phyloP scores from a whole-genome alignment of 2,797 vertebrate genomes.

The Simalia tracyae region DNA sequence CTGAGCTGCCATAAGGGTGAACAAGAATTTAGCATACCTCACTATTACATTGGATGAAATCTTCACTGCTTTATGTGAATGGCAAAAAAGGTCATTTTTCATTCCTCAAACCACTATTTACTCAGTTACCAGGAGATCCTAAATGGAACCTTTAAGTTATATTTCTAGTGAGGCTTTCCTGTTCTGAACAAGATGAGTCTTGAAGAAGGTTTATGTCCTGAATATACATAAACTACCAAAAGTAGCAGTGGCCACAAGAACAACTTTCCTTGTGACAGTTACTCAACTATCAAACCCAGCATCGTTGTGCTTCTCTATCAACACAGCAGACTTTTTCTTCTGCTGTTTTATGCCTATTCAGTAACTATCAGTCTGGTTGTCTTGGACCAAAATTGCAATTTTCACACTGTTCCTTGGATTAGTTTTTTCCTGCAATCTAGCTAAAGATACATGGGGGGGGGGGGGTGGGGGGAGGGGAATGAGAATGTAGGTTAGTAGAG shows the following conservation, averaged over 20 bases:
- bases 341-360: not conserved
- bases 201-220: not conserved
- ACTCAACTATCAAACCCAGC: not conserved
- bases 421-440: conserved; percentile 37
- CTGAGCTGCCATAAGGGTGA: not conserved
- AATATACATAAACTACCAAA: conserved; percentile 27
- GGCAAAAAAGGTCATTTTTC: not conserved
- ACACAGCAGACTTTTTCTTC: not conserved
- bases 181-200: not conserved
- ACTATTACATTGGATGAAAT: not conserved
- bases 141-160: not conserved
- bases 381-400: not conserved
- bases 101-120: not conserved
- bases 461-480: not conserved
- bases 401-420: conserved; percentile 22
- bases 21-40: not conserved
- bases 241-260: conserved; percentile 11
- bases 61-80: not conserved
- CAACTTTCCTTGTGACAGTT: conserved; percentile 28
- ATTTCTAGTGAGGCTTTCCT: conserved; percentile 13
- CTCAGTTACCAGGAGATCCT: not conserved
- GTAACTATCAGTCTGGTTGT: not conserved
- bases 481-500: not conserved
- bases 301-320: conserved; percentile 22
- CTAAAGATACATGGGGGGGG: conserved; percentile 7